Evolutionary conservation across 2,888 invertebrate species (phyloP), one percentile per base, ranked within the genome.

Genomic region (Nysson spinosus): DNA sequence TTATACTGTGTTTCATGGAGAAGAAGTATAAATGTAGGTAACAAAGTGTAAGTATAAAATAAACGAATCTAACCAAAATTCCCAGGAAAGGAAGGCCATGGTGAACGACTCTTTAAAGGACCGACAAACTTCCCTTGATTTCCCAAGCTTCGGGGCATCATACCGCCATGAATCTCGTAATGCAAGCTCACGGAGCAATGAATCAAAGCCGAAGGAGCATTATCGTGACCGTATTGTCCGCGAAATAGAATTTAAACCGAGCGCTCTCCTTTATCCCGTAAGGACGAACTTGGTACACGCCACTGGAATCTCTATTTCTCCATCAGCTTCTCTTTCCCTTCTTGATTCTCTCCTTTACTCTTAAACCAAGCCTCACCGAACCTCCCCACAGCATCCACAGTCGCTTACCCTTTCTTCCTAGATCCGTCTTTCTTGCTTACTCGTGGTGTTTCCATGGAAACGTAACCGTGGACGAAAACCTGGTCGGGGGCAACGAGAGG

Each of bases 181-280:
- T 39, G 35, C 19, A 28, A 24, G 20, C 50, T 37, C 58, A 37
- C 28, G 16, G 26, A 34, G 64, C 68, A 34, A 79, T 79, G 73
- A 78, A 78, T 77, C 77, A 75, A 72, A 75, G 63, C 64, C 60
- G 69, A 78, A 70, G 61, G 63, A 66, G 69, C 77, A 75, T 79
- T 79, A 75, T 75, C 63, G 69, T 65, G 75, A 70, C 58, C 72
- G 74, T 67, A 78, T 78, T 77, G 79, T 75, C 64, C 73, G 69
- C 56, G 78, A 78, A 64, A 78, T 78, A 75, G 78, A 78, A 79
- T 79, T 77, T 69, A 55, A 78, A 75, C 71, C 55, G 54, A 46
- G 22, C 49, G 63, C 44, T 49, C 64, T 51, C 55, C 64, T 70
- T 68, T 66, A 67, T 55, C 52, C 35, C 32, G 35, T 26, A 52